These are phyloP conservation scores for Hycleus phaleratus DNA, from an alignment of 1,140 invertebrate genomes.

Conservation along the genomic window DNA sequence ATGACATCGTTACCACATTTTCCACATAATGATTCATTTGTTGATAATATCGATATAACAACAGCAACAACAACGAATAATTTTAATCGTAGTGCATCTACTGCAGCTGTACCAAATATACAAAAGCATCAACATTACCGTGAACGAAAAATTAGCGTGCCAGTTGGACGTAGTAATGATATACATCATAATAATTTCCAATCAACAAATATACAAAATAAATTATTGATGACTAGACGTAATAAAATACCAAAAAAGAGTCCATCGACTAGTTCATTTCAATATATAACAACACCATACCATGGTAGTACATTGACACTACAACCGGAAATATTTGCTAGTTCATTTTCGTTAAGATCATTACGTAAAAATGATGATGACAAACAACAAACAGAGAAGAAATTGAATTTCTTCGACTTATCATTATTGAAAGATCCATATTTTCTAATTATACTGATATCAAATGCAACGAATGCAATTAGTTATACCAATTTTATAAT, in stretches of 20 bases:
- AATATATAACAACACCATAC: conserved; percentile 74
- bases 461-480: conserved; percentile 75
- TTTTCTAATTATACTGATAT: conserved; percentile 72
- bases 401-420: conserved; percentile 60
- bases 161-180: conserved; percentile 38
- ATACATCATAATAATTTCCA: background rate
- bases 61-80: conserved; percentile 16
- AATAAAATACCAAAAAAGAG: conserved; percentile 50
- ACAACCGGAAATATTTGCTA: conserved; percentile 67
- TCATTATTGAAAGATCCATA: conserved; percentile 68
- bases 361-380: background rate
- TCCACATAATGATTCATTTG: conserved; percentile 33
- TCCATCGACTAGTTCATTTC: conserved; percentile 71
- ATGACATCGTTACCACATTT: conserved; percentile 29
- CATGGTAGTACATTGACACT: conserved; percentile 73
- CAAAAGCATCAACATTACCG: conserved; percentile 35
- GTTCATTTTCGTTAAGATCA: conserved; percentile 65
- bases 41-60: conserved; percentile 26
- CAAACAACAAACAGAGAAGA: conserved; percentile 32
- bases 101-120: conserved; percentile 48
- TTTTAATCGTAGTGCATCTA: conserved; percentile 46
- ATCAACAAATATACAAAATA: conserved; percentile 9
- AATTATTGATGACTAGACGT: conserved; percentile 24
- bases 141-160: conserved; percentile 48
- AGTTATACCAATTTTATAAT: conserved; percentile 83